Evolutionary conservation across 2,888 invertebrate genomes (phyloP).

Genomic region (Eremobia ochroleuca): DNA sequence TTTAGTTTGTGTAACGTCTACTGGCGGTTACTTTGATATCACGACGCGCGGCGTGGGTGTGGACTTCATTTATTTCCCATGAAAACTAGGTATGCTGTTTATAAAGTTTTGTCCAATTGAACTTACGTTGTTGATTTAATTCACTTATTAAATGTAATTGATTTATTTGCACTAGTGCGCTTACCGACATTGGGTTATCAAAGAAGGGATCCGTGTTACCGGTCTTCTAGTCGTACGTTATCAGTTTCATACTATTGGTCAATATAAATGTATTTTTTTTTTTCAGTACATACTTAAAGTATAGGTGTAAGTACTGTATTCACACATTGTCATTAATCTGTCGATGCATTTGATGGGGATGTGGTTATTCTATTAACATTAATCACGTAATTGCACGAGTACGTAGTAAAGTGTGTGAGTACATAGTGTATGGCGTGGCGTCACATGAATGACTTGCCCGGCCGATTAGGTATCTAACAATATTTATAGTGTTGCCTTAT

Average conservation of each 20-base stretch:
- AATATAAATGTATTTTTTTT: slow-evolving; percentile 1
- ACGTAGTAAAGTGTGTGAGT: slow-evolving; percentile 41
- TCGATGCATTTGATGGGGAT: slow-evolving; percentile 42
- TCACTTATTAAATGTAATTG: neutral
- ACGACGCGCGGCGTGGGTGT: slow-evolving; percentile 28
- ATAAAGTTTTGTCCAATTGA: slow-evolving; percentile 9
- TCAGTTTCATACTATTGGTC: slow-evolving; percentile 4
- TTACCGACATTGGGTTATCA: neutral
- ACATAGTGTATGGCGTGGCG: slow-evolving; percentile 57
- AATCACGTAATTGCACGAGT: slow-evolving; percentile 56
- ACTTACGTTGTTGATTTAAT: slow-evolving; percentile 1
- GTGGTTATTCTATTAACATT: slow-evolving; percentile 58
- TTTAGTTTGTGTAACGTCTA: slow-evolving; percentile 38
- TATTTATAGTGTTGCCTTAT: slow-evolving; percentile 77
- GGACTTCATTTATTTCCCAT: slow-evolving; percentile 31
- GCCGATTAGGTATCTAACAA: slow-evolving; percentile 71
- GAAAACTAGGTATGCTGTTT: slow-evolving; percentile 20
- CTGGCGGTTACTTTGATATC: slow-evolving; percentile 45
- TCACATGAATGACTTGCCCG: slow-evolving; percentile 66
- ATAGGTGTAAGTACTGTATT: neutral
- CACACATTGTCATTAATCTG: slow-evolving; percentile 5
- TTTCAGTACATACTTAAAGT: neutral
- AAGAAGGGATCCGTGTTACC: neutral
- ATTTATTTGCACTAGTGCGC: neutral
- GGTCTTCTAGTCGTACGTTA: neutral